Conservation (phyloP, 2,797 vertebrate genomes). For the Parauchenoglanis ngamensis region DNA sequence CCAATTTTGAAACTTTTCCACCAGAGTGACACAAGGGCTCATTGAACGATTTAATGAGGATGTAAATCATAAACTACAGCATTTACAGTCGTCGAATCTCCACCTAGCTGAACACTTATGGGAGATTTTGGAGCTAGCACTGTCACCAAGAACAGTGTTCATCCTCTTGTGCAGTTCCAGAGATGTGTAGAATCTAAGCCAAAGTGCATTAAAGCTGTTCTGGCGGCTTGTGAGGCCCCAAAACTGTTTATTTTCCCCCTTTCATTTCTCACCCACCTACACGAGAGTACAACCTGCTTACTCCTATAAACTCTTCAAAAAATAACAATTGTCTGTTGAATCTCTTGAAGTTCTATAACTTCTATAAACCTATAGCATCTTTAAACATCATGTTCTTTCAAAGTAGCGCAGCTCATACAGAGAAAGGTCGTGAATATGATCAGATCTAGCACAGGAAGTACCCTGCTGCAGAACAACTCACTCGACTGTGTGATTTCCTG, state of each 20-base stretch:
- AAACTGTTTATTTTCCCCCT: not conserved
- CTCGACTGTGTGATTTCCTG: constrained; percentile 64
- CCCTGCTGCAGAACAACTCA: constrained; percentile 52
- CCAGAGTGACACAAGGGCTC: not conserved
- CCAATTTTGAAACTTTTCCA: not conserved
- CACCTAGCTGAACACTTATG: no score
- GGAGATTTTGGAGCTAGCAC: not conserved
- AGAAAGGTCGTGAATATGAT: constrained; percentile 30
- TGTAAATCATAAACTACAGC: no score
- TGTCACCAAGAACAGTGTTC: not conserved
- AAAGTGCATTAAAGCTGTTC: not conserved
- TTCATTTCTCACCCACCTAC: not conserved
- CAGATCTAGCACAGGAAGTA: constrained; percentile 60
- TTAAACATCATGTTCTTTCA: not conserved
- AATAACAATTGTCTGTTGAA: not conserved
- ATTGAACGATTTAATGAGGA: not conserved
- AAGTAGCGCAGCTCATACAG: not conserved
- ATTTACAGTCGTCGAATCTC: no score
- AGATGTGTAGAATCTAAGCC: not conserved
- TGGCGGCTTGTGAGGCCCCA: not conserved
- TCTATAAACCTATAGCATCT: not conserved
- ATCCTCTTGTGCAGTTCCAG: not conserved
- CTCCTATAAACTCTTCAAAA: not conserved
- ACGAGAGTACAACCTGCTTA: not conserved
- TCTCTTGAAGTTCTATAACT: not conserved